Conservation (phyloP, 2,113 vertebrate species). For the Dendropsophus ebraccatus region DNA sequence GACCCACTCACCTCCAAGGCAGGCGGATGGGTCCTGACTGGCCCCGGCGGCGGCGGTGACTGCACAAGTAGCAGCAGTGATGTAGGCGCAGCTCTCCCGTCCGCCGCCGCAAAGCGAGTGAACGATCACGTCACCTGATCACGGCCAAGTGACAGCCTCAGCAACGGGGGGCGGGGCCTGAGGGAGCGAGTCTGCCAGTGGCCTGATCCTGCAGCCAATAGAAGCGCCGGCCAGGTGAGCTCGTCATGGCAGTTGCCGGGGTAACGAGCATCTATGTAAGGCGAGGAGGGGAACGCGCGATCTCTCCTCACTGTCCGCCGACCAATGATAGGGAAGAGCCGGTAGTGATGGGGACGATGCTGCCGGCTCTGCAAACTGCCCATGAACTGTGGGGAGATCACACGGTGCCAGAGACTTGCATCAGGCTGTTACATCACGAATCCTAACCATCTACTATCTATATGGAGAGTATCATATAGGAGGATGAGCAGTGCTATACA, state of each 20-base stretch:
- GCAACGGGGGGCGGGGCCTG: constrained; percentile 13
- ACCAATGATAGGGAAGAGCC: constrained; percentile 23
- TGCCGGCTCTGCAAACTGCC: constrained; percentile 8
- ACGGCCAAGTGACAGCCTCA: constrained; percentile 11
- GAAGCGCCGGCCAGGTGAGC: background rate
- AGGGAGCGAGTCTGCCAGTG: background rate
- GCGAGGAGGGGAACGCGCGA: constrained; percentile 41
- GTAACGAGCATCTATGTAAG: constrained; percentile 38
- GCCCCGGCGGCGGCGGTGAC: constrained; percentile 16
- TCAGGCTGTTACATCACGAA: background rate
- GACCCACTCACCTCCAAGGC: constrained; percentile 1
- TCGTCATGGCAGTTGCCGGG: constrained; percentile 38
- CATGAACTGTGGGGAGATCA: constrained; percentile 2
- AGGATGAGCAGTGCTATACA: no score
- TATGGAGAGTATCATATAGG: no score
- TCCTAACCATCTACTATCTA: background rate
- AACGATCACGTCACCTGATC: constrained; percentile 17
- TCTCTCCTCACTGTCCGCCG: constrained; percentile 49
- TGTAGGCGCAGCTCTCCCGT: background rate
- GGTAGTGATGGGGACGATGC: constrained; percentile 9
- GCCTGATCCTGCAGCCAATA: constrained; percentile 40
- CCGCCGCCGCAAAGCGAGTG: constrained; percentile 51
- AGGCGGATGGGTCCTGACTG: constrained; percentile 28
- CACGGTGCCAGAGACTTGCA: background rate
- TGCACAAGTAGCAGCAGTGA: background rate